These are phyloP conservation scores for Gymnobelideus leadbeateri DNA, from an alignment of 2,113 vertebrate genomes.

Conservation along the genomic window DNA sequence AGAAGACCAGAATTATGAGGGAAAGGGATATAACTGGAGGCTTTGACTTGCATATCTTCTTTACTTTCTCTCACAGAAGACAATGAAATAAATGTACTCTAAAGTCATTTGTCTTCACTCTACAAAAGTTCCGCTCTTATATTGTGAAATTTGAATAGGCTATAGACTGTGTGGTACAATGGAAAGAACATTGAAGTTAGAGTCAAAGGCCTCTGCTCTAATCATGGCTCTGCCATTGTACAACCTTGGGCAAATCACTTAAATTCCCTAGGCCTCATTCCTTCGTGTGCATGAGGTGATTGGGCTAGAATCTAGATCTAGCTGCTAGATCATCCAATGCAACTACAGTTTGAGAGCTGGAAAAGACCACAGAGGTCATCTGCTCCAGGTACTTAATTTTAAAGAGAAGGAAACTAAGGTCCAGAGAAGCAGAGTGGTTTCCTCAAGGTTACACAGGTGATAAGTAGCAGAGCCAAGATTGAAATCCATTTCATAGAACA, in stretches of 20 bases:
- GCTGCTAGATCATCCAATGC: background rate
- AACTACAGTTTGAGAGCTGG: background rate
- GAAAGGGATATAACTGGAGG: background rate
- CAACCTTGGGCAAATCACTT: background rate
- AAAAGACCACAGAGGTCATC: background rate
- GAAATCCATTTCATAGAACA: background rate
- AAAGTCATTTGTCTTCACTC: background rate
- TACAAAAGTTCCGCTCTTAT: background rate
- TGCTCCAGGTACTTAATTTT: background rate
- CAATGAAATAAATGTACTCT: accelerated
- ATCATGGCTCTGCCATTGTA: background rate
- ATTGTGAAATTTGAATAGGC: background rate
- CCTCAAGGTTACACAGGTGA: background rate
- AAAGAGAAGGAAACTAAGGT: background rate
- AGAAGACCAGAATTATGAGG: background rate
- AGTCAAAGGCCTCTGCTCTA: background rate
- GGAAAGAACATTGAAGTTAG: background rate
- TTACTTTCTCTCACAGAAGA: background rate
- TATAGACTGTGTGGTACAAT: background rate
- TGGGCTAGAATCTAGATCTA: background rate
- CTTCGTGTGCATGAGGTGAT: background rate
- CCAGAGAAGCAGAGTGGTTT: background rate
- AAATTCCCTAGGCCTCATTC: background rate
- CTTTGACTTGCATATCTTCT: background rate
- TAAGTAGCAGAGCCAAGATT: background rate